Conservation (phyloP, 2,113 vertebrate genomes). For the Cricetomys ansorgei region DNA sequence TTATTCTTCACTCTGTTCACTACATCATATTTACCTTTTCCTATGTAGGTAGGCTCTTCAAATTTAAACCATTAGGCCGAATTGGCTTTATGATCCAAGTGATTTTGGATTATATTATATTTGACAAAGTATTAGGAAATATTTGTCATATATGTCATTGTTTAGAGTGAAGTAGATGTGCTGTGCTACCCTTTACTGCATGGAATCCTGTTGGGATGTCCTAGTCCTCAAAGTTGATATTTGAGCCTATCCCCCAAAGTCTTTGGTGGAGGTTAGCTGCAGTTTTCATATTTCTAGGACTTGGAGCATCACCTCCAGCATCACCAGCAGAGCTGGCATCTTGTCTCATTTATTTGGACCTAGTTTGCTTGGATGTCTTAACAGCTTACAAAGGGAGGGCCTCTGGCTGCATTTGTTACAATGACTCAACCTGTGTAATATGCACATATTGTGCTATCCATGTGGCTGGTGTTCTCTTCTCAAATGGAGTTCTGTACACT, state of each 20-base stretch:
- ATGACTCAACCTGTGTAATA: neutral
- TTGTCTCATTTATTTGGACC: neutral
- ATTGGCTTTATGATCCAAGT: neutral
- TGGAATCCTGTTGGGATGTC: neutral
- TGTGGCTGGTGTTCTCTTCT: neutral
- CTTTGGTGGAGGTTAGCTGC: neutral
- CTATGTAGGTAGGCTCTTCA: neutral
- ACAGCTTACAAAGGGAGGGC: neutral
- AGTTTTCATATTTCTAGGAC: neutral
- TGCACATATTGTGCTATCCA: neutral
- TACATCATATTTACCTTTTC: constrained; percentile 7
- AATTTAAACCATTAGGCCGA: neutral
- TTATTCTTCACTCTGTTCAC: neutral
- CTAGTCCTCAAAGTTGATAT: neutral
- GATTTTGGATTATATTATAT: constrained; percentile 17
- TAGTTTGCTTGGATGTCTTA: neutral
- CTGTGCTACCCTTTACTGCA: neutral
- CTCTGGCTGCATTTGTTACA: neutral
- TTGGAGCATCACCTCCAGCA: neutral
- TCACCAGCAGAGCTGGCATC: neutral
- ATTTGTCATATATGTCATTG: neutral
- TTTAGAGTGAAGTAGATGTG: neutral
- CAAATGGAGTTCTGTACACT: neutral
- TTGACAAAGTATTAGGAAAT: neutral
- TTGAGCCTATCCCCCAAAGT: neutral